Conservation (phyloP, 2,888 invertebrate genomes). For the Plagodis dolabraria region DNA sequence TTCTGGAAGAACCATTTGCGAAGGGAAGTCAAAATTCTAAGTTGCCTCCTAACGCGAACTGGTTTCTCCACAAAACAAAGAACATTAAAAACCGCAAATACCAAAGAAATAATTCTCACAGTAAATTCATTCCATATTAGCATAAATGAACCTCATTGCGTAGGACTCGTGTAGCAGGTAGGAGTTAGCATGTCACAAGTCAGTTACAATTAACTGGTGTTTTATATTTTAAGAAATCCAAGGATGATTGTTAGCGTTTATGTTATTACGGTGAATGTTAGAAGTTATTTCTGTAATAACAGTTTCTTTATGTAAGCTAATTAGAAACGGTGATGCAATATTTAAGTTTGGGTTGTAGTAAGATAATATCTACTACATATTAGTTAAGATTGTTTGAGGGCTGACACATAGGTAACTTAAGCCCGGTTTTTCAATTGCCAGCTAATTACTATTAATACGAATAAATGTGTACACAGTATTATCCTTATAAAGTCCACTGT, state of each 20-base stretch:
- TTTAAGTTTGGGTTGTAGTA: constrained; percentile 2
- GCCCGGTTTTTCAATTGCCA: no score
- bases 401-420: no score
- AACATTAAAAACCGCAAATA: constrained; percentile 22
- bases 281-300: constrained; percentile 25
- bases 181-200: constrained; percentile 39
- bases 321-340: constrained; percentile 21
- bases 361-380: no score
- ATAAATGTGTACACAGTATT: no score
- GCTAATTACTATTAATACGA: no score
- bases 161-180: constrained; percentile 14
- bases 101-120: constrained; percentile 26
- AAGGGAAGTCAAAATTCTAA: no score
- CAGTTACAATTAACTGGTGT: constrained; percentile 28
- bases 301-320: constrained; percentile 24
- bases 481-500: no score
- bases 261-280: constrained; percentile 31
- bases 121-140: constrained; percentile 46
- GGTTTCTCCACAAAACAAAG: constrained; percentile 27
- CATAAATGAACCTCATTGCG: constrained; percentile 47
- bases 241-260: constrained; percentile 36
- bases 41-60: constrained; percentile 6
- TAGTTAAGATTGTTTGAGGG: no score
- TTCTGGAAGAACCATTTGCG: no score
- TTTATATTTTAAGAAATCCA: constrained; percentile 36